Evolutionary conservation across 2,113 vertebrate species (phyloP).

Genomic region (Clarias macrocephalus): DNA sequence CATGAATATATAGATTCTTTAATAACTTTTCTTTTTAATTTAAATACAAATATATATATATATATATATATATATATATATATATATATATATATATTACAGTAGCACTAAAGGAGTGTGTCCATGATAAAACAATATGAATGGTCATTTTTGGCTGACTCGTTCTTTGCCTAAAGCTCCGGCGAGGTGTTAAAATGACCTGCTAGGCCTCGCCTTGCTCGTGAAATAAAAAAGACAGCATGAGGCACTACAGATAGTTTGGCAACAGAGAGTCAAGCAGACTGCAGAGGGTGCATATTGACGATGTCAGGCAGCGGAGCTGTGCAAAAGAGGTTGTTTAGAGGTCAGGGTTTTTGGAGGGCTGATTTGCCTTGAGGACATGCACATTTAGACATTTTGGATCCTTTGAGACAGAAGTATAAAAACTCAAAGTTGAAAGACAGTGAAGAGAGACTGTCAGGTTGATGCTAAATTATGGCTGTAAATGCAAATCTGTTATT

Average conservation of each 20-base stretch:
- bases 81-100: background rate
- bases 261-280: conserved; percentile 4
- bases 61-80: background rate
- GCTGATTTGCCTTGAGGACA: background rate
- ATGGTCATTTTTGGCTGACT: conserved; percentile 1
- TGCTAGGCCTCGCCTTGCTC: conserved; percentile 23
- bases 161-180: background rate
- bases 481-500: background rate
- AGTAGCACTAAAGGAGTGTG: background rate
- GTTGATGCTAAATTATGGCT: background rate
- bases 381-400: background rate
- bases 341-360: conserved; percentile 24
- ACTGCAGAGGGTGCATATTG: conserved; percentile 7
- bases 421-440: background rate
- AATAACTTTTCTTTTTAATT: background rate
- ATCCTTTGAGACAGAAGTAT: background rate
- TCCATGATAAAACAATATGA: background rate
- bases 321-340: background rate
- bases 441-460: no score
- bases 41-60: background rate
- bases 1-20: background rate
- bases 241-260: conserved; percentile 16
- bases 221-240: conserved; percentile 51
- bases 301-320: background rate
- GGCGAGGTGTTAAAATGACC: conserved; percentile 20